Evolutionary conservation across 2,113 vertebrate species (phyloP).

Genomic region (Cichladusa arquata): DNA sequence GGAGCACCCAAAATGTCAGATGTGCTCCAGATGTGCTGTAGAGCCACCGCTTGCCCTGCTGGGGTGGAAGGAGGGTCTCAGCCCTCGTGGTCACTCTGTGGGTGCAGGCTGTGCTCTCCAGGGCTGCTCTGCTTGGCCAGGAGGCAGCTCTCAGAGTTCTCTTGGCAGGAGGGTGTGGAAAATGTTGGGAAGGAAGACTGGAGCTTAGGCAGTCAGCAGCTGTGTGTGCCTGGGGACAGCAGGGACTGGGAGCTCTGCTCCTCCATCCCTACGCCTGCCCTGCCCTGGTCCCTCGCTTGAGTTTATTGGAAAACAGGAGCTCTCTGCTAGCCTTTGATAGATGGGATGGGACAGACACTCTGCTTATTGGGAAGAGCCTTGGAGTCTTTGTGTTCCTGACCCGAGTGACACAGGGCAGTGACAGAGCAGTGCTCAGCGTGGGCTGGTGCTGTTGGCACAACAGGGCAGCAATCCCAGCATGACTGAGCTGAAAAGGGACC

Average conservation of each 20-base stretch:
- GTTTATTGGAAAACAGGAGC: neutral
- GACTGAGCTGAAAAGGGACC: neutral
- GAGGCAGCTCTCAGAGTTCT: neutral
- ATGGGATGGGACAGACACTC: neutral
- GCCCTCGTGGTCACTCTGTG: too few relatives aligned
- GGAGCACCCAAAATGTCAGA: neutral
- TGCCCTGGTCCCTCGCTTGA: neutral
- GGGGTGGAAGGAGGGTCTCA: neutral
- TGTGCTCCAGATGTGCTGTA: neutral
- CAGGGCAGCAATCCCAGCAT: neutral
- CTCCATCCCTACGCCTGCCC: neutral
- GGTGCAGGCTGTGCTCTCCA: too few relatives aligned
- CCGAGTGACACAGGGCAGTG: neutral
- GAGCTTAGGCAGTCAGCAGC: neutral
- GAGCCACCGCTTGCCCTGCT: neutral
- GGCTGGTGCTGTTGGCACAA: neutral
- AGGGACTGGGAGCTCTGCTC: neutral
- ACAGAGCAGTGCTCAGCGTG: neutral
- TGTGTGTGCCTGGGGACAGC: neutral
- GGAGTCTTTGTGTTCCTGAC: neutral
- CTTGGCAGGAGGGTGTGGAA: slow-evolving; percentile 53
- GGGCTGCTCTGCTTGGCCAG: neutral
- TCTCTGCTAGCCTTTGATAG: neutral
- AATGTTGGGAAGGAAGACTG: neutral
- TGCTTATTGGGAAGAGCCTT: neutral